Evolutionary conservation across 2,113 vertebrate species (phyloP).

Genomic region (Pavo muticus): DNA sequence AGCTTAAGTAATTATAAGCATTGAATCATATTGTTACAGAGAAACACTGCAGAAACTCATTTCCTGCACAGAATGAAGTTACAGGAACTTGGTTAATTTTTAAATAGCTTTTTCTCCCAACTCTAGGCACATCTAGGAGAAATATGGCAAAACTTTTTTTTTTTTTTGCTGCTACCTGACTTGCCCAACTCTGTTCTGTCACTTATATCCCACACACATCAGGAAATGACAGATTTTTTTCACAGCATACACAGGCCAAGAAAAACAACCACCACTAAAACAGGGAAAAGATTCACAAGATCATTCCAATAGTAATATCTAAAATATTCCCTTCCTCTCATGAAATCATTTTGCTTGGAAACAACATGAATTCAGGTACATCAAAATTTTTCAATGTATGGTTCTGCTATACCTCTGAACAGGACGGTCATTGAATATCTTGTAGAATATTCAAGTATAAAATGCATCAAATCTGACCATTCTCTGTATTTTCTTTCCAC

Average conservation of each 20-base stretch:
- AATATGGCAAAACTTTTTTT: background rate
- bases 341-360: background rate
- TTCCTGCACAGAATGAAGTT: background rate
- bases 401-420: background rate
- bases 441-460: background rate
- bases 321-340: background rate
- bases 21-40: background rate
- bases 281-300: background rate
- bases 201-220: conserved; percentile 53
- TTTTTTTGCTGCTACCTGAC: conserved; percentile 27
- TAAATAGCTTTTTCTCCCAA: background rate
- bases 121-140: background rate
- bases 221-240: conserved; percentile 61
- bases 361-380: background rate
- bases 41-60: background rate
- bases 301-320: background rate
- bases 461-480: background rate
- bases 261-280: conserved; percentile 58
- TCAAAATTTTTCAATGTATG: background rate
- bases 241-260: conserved; percentile 46
- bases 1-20: background rate
- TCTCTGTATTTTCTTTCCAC: background rate
- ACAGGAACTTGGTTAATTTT: background rate
- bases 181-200: conserved; percentile 62
- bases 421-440: background rate